Evolutionary conservation across 2,113 vertebrate species (phyloP).

Genomic region (Pontoporia blainvillei): DNA sequence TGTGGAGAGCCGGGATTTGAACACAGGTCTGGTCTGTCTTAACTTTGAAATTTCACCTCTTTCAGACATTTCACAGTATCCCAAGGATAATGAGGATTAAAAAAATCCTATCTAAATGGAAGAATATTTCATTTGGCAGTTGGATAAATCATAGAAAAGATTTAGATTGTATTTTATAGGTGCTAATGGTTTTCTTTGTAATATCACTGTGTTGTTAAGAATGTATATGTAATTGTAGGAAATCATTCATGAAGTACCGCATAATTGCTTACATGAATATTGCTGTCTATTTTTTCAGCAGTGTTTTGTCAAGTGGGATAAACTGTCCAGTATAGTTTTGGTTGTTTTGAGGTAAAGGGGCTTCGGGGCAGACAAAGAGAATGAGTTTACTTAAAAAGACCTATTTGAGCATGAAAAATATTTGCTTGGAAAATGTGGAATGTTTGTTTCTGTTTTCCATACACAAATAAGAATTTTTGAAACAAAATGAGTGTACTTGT

Average conservation of each 20-base stretch:
- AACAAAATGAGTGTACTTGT: background rate
- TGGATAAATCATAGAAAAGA: background rate
- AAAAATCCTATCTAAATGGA: background rate
- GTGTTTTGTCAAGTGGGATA: background rate
- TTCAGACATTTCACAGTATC: background rate
- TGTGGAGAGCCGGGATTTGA: slow-evolving; percentile 4
- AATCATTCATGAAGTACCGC: background rate
- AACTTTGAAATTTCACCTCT: background rate
- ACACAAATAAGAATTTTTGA: background rate
- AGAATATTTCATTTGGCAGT: background rate
- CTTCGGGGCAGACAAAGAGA: slow-evolving; percentile 68
- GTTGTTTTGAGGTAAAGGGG: slow-evolving; percentile 1
- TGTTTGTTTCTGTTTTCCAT: slow-evolving; percentile 37
- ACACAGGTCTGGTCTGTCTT: background rate
- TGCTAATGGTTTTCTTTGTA: slow-evolving; percentile 14
- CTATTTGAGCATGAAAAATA: slow-evolving; percentile 46
- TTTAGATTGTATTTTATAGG: background rate
- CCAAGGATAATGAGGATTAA: background rate
- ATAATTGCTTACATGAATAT: slow-evolving; percentile 2
- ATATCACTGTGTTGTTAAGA: background rate
- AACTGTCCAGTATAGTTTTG: slow-evolving; percentile 39
- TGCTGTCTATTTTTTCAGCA: background rate
- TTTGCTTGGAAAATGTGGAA: background rate
- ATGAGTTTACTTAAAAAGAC: slow-evolving; percentile 52
- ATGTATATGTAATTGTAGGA: background rate